These are phyloP conservation scores for Arothron firmamentum DNA, from an alignment of 2,113 vertebrate species.

Conservation along the genomic window DNA sequence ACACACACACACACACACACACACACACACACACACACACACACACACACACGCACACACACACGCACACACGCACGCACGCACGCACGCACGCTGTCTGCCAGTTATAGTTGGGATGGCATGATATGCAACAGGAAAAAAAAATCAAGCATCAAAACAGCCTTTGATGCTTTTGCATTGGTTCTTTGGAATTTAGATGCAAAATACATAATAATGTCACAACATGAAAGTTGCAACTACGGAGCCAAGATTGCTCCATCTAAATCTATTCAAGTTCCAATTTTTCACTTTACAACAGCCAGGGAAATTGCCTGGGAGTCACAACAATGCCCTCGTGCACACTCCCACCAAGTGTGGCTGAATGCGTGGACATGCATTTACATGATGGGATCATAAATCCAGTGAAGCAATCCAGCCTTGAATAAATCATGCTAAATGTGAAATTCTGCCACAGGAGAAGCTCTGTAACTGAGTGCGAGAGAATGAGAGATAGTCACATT, in stretches of 20 bases:
- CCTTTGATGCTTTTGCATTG: conserved; percentile 10
- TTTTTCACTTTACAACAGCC: conserved; percentile 25
- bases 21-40: conserved; percentile 47
- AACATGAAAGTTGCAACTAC: conserved; percentile 1
- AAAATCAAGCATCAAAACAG: conserved; percentile 29
- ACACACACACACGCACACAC: conserved; percentile 37
- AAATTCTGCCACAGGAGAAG: conserved; percentile 65
- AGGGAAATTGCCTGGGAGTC: conserved; percentile 19
- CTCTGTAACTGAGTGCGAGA: conserved; percentile 36
- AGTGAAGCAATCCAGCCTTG: conserved; percentile 50
- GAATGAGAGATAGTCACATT: conserved; percentile 40
- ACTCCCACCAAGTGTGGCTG: conserved; percentile 38
- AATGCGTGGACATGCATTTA: conserved; percentile 49
- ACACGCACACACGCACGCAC: conserved; percentile 29
- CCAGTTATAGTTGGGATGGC: conserved; percentile 42
- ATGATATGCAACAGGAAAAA: conserved; percentile 32
- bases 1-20: conserved; percentile 7
- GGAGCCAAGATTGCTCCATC: conserved; percentile 11
- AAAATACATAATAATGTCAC: conserved; percentile 1
- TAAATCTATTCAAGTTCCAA: conserved; percentile 19
- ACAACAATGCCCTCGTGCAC: conserved; percentile 32
- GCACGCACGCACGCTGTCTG: conserved; percentile 11
- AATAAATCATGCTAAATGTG: conserved; percentile 67
- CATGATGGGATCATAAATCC: conserved; percentile 53
- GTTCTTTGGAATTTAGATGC: conserved; percentile 2